Conservation (phyloP, 1,140 invertebrate genomes). For the Lepidurus apus region DNA sequence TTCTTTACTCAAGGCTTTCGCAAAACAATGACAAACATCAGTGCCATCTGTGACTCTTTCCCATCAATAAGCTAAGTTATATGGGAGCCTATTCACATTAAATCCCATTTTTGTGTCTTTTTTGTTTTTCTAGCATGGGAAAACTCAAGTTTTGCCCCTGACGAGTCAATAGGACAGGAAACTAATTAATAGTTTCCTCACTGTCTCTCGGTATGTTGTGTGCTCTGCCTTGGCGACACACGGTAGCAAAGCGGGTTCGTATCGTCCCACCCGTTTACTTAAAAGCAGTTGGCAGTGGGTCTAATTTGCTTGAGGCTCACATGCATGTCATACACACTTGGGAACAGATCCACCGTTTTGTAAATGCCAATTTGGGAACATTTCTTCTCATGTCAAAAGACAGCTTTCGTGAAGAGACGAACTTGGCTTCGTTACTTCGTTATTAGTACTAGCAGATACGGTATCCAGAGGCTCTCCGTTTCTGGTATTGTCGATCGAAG, state of each 20-base stretch:
- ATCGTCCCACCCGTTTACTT: no score
- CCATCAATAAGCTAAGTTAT: no score
- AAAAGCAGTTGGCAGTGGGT: neutral
- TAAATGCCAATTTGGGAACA: neutral
- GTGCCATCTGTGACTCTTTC: no score
- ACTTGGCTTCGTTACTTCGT: neutral
- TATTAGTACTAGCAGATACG: neutral
- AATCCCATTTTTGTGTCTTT: no score
- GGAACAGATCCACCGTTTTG: neutral
- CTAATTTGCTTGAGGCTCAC: neutral
- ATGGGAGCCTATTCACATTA: no score
- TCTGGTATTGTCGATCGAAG: neutral
- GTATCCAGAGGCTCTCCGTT: neutral
- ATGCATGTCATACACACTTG: constrained; percentile 2
- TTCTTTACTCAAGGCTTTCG: no score
- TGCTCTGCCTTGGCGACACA: neutral
- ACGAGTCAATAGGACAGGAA: neutral
- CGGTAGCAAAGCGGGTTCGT: neutral
- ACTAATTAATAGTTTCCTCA: constrained; percentile 16
- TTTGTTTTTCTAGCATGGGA: neutral
- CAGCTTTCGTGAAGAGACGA: neutral
- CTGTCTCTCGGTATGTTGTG: neutral
- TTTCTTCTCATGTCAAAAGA: constrained; percentile 6
- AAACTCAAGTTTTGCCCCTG: neutral
- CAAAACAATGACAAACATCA: no score